phyloP scores from a whole-genome alignment of 1,140 invertebrate genomes.

The Frieseomelitta varia region DNA sequence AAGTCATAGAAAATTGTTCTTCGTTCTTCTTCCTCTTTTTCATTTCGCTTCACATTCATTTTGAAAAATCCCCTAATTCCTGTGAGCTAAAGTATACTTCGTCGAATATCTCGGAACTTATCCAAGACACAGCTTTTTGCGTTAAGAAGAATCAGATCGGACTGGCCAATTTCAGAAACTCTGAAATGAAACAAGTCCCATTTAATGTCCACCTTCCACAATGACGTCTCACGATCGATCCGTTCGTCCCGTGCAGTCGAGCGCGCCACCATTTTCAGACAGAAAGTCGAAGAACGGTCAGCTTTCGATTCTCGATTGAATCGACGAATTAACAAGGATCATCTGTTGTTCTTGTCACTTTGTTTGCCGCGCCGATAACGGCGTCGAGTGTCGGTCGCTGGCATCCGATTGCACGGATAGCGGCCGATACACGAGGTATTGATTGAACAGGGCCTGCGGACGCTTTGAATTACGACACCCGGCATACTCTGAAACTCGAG shows the following conservation, averaged over 20 bases:
- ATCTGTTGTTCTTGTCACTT: constrained; percentile 31
- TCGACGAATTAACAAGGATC: constrained; percentile 16
- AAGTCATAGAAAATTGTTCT: too few relatives aligned
- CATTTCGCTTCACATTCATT: too few relatives aligned
- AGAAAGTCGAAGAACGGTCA: neutral
- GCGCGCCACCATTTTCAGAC: neutral
- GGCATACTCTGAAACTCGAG: constrained; percentile 26
- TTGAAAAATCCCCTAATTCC: too few relatives aligned
- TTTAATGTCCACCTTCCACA: neutral
- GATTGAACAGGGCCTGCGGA: constrained; percentile 49
- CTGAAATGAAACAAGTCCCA: too few relatives aligned
- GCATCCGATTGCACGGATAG: constrained; percentile 15
- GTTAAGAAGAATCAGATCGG: too few relatives aligned
- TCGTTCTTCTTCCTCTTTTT: too few relatives aligned
- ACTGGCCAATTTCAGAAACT: too few relatives aligned
- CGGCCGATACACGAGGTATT: constrained; percentile 48
- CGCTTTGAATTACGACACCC: constrained; percentile 60
- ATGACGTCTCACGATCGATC: neutral
- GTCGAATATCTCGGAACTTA: too few relatives aligned
- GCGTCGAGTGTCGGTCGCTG: constrained; percentile 12
- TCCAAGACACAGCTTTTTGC: too few relatives aligned
- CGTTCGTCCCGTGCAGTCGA: too few relatives aligned
- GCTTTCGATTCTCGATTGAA: neutral
- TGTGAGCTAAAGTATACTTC: too few relatives aligned
- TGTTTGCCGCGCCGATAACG: constrained; percentile 13